Percentiles rank a stretch among this genome's conserved stretches.
Conservation (phyloP, 2,113 vertebrate species). For the Cepphus grylle region DNA sequence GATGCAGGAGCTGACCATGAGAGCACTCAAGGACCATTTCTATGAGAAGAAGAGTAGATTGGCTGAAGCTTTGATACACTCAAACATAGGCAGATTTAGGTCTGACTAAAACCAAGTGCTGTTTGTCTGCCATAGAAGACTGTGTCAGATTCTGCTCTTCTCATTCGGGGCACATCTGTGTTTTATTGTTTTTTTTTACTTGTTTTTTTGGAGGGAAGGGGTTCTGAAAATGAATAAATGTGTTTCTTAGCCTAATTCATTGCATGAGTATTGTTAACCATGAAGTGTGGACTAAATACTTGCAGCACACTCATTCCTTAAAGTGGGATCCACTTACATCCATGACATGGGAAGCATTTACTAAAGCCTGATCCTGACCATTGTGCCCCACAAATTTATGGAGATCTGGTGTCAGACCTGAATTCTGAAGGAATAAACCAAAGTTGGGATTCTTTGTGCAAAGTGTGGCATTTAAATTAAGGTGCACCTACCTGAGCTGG, state of each 20-base stretch:
- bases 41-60: neutral
- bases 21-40: neutral
- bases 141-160: neutral
- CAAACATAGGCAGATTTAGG: neutral
- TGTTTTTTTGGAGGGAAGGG: neutral
- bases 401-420: neutral
- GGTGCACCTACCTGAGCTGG: neutral
- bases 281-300: neutral
- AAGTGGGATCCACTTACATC: neutral
- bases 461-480: neutral
- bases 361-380: neutral
- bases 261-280: neutral
- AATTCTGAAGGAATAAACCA: neutral
- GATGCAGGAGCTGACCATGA: neutral
- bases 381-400: neutral
- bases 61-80: neutral
- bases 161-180: neutral
- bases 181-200: neutral
- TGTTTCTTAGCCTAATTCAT: neutral
- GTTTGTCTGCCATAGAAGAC: neutral
- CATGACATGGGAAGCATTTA: neutral
- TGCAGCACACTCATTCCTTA: neutral
- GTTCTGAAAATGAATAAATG: neutral
- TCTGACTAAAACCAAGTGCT: neutral
- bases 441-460: neutral